These are phyloP conservation scores for Phyllotis vaccarum DNA, from an alignment of 2,797 vertebrate genomes.

Conservation along the genomic window DNA sequence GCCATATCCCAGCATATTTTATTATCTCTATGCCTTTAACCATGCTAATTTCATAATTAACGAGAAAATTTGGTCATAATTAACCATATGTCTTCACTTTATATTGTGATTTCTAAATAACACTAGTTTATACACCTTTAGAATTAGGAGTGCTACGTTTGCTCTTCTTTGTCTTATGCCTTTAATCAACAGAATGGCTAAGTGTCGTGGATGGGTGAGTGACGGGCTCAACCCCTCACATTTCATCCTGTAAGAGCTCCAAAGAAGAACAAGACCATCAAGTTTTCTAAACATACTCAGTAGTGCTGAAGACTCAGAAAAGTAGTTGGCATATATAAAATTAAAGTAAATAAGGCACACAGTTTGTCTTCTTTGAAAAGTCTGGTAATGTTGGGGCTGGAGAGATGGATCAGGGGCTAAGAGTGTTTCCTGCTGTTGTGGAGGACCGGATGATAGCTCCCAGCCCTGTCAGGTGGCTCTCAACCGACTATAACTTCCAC, in stretches of 20 bases:
- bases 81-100: neutral
- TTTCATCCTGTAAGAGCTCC: neutral
- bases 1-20: neutral
- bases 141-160: accelerated
- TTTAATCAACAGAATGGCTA: too few relatives aligned
- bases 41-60: neutral
- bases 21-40: neutral
- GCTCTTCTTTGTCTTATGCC: neutral
- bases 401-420: neutral
- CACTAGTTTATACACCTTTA: neutral
- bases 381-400: neutral
- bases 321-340: constrained; percentile 21
- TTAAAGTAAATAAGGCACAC: neutral
- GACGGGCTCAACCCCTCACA: too few relatives aligned
- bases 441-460: neutral
- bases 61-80: neutral
- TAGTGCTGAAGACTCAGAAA: neutral
- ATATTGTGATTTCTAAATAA: neutral
- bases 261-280: neutral
- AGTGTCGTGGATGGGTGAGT: neutral
- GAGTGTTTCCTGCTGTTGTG: neutral
- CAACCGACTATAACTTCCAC: neutral
- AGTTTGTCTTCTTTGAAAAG: neutral
- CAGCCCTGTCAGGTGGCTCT: neutral
- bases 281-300: neutral